Base-by-base conservation (phyloP, 2,797 vertebrate genomes). In the Anisognathus igniventris region DNA sequence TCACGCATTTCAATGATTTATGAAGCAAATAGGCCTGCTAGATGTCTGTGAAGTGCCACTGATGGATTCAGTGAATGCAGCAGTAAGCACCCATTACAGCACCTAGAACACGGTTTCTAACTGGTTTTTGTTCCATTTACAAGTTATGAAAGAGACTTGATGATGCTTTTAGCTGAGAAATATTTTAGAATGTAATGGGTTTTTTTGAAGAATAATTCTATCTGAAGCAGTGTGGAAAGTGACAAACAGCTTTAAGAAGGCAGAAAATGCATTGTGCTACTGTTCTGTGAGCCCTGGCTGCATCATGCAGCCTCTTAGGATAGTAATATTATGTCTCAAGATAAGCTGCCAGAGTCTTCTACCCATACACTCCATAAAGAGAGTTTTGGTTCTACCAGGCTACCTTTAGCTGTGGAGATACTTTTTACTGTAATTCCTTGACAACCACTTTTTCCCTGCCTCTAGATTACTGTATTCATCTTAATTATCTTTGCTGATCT, bases 1-100 rank as follows among this genome's bases (percentile, higher is more conserved):
- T 96, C 91, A 93, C 42, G 83, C 95, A 76, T 95, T 96, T 97
- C 93, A 96, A 58, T 97, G 97, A 97, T 98, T 97, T 98, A 97
- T 98, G 97, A 97, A 97, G 91, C 95, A 97, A 96, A 97, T 94
- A 97, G 86, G 58, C 80, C 96, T 97, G 79, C 90, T 97, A 58
- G 64, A 96, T 96, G 86, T 89, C 95, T 97, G 95, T 31, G 85
- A 95, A 97, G 94, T 87, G 91, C 71, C 76, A 61, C 84, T 88
- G 95, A 96, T 92, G 95, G 88, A 96, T 96, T 96, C 93, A 45
- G 92, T 53, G 62, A 94, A 88, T 90, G 88, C 90, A 79, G 77
- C 61, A 89, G 86, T 75, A 90, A 97, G 93, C 96, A 91, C 88
- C 92, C 96, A 94, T 97, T 96, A 96, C 22, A 35, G 90, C 68